These are phyloP conservation scores for Rhodinocichla rosea DNA, from an alignment of 2,113 vertebrate species.

Conservation along the genomic window DNA sequence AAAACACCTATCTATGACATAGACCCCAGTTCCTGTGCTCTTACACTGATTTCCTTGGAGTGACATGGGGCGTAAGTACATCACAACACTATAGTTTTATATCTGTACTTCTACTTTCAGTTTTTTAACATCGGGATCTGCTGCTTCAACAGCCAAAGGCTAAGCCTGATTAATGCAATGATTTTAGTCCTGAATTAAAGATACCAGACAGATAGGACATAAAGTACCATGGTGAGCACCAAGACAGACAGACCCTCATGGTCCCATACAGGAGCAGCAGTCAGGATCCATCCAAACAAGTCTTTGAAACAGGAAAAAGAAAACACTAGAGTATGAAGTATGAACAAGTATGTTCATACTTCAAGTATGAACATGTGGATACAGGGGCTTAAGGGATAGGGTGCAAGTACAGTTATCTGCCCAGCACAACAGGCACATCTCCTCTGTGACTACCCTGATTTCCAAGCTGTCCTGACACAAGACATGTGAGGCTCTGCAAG, in stretches of 20 bases:
- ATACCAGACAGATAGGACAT: background rate
- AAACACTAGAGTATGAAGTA: background rate
- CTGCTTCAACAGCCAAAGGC: background rate
- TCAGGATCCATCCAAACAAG: background rate
- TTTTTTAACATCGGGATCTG: background rate
- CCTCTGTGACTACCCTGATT: background rate
- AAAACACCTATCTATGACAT: background rate
- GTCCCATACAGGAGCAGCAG: background rate
- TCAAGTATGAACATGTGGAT: background rate
- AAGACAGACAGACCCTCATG: background rate
- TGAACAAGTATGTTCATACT: too few species aligned
- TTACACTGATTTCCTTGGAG: background rate
- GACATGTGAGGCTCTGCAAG: background rate
- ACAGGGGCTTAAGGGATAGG: background rate
- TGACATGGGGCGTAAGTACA: background rate
- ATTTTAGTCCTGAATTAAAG: background rate
- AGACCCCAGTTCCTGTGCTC: background rate
- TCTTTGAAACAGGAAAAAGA: background rate
- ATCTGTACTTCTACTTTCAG: background rate
- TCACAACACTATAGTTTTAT: background rate
- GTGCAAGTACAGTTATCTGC: background rate
- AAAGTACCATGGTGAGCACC: background rate
- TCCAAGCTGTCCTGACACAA: background rate
- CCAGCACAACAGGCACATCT: background rate
- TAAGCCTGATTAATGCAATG: background rate